phyloP scores from a whole-genome alignment of 2,888 invertebrate species.

The Drosophila helvetica region DNA sequence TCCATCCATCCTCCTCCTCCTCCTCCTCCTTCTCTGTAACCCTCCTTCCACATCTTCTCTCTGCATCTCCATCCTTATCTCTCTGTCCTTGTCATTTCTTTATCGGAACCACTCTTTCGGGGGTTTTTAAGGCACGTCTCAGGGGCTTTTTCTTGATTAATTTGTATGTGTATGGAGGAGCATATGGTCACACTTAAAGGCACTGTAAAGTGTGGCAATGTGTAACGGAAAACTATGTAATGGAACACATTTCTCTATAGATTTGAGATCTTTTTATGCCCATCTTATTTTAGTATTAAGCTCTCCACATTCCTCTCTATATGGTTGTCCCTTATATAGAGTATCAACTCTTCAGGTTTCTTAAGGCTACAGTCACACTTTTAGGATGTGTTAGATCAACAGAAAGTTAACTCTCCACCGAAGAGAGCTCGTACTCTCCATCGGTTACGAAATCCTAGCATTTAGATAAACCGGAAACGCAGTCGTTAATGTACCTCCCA shows the following conservation, averaged over 20 bases:
- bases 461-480: neutral
- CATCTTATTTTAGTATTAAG: too few relatives aligned
- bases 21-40: conserved; percentile 38
- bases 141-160: conserved; percentile 58
- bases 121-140: conserved; percentile 45
- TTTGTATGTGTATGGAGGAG: conserved; percentile 39
- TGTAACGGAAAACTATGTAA: neutral
- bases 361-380: too few relatives aligned
- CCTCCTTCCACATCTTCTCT: neutral
- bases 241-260: neutral
- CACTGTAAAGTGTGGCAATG: neutral
- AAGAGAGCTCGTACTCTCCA: too few relatives aligned
- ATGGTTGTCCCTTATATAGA: too few relatives aligned
- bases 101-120: neutral
- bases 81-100: neutral
- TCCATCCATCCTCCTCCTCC: conserved; percentile 9
- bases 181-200: neutral
- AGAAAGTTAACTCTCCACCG: too few relatives aligned
- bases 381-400: too few relatives aligned
- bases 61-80: neutral
- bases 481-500: neutral
- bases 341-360: too few relatives aligned
- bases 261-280: too few relatives aligned
- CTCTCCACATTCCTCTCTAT: too few relatives aligned
- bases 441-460: too few relatives aligned